Conservation (phyloP, 2,888 invertebrate species). For the Tyria jacobaeae region DNA sequence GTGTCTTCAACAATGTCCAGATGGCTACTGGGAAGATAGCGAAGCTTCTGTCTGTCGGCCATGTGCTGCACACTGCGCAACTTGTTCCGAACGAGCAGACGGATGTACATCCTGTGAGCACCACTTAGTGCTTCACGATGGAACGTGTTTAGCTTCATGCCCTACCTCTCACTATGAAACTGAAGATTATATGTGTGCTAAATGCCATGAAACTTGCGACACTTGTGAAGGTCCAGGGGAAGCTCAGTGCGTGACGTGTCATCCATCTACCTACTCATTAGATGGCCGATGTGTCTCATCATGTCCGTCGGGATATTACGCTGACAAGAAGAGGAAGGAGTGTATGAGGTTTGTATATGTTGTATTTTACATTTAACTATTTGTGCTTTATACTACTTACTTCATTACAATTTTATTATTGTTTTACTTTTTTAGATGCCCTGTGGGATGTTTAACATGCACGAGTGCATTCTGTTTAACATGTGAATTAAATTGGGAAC, state of each 20-base stretch:
- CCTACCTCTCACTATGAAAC: slow-evolving; percentile 94
- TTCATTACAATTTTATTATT: too few species aligned
- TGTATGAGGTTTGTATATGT: slow-evolving; percentile 87
- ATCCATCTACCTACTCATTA: slow-evolving; percentile 89
- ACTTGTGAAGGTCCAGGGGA: slow-evolving; percentile 93
- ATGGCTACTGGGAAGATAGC: slow-evolving; percentile 94
- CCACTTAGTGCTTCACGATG: slow-evolving; percentile 93
- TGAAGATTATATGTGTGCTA: slow-evolving; percentile 94
- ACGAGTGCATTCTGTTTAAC: slow-evolving; percentile 90
- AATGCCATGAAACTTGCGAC: slow-evolving; percentile 92
- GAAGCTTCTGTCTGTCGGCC: slow-evolving; percentile 92
- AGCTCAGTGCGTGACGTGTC: slow-evolving; percentile 93
- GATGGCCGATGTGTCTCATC: slow-evolving; percentile 90
- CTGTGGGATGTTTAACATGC: slow-evolving; percentile 92
- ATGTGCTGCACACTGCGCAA: slow-evolving; percentile 94
- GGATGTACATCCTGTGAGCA: slow-evolving; percentile 95
- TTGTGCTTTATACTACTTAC: slow-evolving; percentile 8
- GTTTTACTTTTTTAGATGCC: slow-evolving; percentile 87
- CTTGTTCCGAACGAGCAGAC: slow-evolving; percentile 93
- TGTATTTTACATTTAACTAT: neutral
- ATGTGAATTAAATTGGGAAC: slow-evolving; percentile 91
- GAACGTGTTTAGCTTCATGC: slow-evolving; percentile 94
- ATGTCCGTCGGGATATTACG: slow-evolving; percentile 92
- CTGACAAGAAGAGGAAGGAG: slow-evolving; percentile 92
- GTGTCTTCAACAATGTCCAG: slow-evolving; percentile 95